Evolutionary conservation across 2,113 vertebrate species (phyloP).

Genomic region (Fulica atra): DNA sequence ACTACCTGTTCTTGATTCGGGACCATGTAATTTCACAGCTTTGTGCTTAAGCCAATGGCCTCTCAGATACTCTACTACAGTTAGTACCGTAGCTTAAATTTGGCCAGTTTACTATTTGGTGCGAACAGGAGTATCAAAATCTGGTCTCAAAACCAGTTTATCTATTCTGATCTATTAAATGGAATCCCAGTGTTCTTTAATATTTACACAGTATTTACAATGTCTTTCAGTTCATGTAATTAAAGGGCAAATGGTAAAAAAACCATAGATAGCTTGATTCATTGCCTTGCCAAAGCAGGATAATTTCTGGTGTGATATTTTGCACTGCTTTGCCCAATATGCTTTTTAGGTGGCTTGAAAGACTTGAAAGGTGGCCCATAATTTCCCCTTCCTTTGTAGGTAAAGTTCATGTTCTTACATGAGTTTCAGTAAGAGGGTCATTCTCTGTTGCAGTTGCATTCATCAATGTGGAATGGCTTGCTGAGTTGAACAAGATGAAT

Average conservation of each 20-base stretch:
- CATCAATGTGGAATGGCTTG: background rate
- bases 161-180: background rate
- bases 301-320: background rate
- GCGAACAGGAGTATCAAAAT: background rate
- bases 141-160: background rate
- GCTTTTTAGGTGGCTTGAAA: background rate
- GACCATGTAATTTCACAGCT: background rate
- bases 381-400: background rate
- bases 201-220: background rate
- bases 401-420: background rate
- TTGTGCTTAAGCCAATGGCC: rapidly evolving
- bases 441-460: background rate
- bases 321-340: background rate
- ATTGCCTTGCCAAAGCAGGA: background rate
- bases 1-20: background rate
- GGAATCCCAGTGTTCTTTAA: background rate
- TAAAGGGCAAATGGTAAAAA: background rate
- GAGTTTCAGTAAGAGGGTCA: background rate
- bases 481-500: background rate
- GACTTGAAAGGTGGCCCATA: background rate
- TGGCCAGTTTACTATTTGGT: background rate
- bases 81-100: background rate
- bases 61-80: background rate
- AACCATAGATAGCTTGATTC: background rate
- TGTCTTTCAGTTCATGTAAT: background rate